Percentiles rank a stretch among this genome's conserved stretches.
Evolutionary conservation across 2,888 invertebrate species (phyloP).

Genomic region (Brassicogethes aeneus): DNA sequence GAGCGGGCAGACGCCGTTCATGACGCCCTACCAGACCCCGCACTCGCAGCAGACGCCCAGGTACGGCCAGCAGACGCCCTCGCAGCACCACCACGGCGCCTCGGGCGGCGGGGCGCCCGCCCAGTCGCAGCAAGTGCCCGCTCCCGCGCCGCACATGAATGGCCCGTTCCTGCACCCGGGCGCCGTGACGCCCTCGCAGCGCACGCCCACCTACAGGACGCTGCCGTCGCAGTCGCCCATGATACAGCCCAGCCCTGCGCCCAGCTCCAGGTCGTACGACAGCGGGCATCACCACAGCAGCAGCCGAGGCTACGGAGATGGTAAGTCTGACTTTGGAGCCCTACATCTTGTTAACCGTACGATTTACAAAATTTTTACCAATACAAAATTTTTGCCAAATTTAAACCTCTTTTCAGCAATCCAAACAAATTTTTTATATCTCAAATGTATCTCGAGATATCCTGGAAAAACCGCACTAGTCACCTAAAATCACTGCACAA

Average conservation of each 20-base stretch:
- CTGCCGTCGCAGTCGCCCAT: slow-evolving; percentile 31
- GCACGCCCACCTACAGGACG: slow-evolving; percentile 39
- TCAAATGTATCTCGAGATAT: too few species aligned
- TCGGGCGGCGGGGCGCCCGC: slow-evolving; percentile 19
- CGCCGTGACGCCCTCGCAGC: slow-evolving; percentile 42
- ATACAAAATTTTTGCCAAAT: too few species aligned
- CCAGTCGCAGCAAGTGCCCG: too few species aligned
- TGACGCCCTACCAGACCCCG: slow-evolving; percentile 82
- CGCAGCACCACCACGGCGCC: slow-evolving; percentile 16
- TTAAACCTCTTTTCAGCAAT: too few species aligned
- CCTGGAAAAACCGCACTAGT: too few species aligned
- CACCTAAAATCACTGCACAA: too few species aligned
- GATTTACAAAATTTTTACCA: too few species aligned
- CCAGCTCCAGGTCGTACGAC: slow-evolving; percentile 27
- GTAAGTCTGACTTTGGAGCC: slow-evolving; percentile 3
- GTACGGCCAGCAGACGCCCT: slow-evolving; percentile 45
- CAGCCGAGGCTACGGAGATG: neutral
- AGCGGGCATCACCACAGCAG: slow-evolving; percentile 10
- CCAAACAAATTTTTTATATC: too few species aligned
- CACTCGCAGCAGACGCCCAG: slow-evolving; percentile 61
- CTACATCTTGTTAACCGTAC: too few species aligned
- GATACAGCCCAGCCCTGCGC: slow-evolving; percentile 29
- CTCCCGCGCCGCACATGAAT: too few species aligned
- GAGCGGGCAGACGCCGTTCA: slow-evolving; percentile 86
- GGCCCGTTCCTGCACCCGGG: slow-evolving; percentile 52